Percentiles rank a stretch among this genome's conserved stretches.
phyloP scores from a whole-genome alignment of 1,140 invertebrate species.

The Sesamia nonagrioides region DNA sequence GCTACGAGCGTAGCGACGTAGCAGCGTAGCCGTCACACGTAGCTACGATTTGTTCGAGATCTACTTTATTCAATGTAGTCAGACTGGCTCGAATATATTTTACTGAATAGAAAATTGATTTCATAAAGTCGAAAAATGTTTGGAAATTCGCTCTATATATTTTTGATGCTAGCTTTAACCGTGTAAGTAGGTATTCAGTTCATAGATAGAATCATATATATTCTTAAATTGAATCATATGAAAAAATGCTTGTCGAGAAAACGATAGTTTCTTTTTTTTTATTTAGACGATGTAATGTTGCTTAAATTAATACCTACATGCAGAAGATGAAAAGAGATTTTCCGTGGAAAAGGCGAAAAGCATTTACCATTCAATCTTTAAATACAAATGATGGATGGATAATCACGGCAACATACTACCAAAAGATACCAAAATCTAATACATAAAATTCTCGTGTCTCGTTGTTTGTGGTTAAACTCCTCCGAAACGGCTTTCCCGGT shows the following conservation, averaged over 20 bases:
- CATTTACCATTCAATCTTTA: background rate
- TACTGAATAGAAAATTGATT: slow-evolving; percentile 7
- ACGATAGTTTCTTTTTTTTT: too few relatives aligned
- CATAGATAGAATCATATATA: too few relatives aligned
- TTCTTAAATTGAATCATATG: too few relatives aligned
- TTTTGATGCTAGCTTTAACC: background rate
- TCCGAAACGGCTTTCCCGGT: too few relatives aligned
- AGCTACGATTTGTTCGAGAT: slow-evolving; percentile 30
- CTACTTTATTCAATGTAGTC: slow-evolving; percentile 18
- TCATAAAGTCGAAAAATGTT: slow-evolving; percentile 5
- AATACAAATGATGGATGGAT: background rate
- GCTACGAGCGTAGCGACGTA: slow-evolving; percentile 35
- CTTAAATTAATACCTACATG: too few relatives aligned
- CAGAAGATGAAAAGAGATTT: background rate
- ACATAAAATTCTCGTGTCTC: too few relatives aligned
- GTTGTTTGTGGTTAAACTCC: too few relatives aligned
- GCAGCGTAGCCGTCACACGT: slow-evolving; percentile 31
- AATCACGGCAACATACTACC: background rate
- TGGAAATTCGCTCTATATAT: background rate
- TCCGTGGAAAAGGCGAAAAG: background rate
- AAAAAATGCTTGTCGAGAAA: too few relatives aligned
- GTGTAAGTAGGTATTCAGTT: too few relatives aligned
- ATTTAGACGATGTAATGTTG: too few relatives aligned
- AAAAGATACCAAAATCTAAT: background rate
- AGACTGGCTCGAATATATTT: background rate